These are phyloP conservation scores for Carassius gibelio DNA, from an alignment of 2,113 vertebrate species.

Conservation along the genomic window DNA sequence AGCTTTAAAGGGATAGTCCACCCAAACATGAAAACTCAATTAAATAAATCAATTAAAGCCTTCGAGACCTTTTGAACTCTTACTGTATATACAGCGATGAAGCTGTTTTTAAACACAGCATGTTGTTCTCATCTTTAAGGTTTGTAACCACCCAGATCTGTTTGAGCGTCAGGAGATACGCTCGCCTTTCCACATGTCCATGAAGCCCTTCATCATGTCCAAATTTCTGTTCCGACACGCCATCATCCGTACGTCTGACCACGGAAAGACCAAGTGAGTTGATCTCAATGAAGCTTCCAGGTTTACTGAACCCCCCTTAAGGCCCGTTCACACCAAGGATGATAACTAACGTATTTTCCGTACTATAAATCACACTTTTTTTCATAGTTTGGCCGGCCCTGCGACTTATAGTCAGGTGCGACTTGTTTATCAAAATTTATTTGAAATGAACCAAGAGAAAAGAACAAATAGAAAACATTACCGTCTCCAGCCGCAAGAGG, in stretches of 20 bases:
- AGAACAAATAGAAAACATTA: too few species aligned
- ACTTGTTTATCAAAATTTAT: too few species aligned
- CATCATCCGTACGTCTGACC: constrained; percentile 83
- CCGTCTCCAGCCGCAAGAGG: too few species aligned
- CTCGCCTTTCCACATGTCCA: constrained; percentile 94
- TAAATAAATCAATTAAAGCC: too few species aligned
- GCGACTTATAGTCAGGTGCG: too few species aligned
- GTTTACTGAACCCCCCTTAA: neutral
- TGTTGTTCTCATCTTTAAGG: constrained; percentile 70
- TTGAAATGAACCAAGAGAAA: too few species aligned
- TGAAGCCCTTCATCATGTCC: constrained; percentile 90
- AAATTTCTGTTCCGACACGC: constrained; percentile 92
- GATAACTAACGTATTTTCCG: too few species aligned
- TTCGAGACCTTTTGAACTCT: too few species aligned
- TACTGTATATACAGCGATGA: neutral
- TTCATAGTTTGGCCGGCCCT: too few species aligned
- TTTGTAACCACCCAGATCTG: constrained; percentile 97
- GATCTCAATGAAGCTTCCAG: neutral
- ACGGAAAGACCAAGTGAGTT: constrained; percentile 85
- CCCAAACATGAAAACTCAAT: neutral
- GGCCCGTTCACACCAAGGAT: too few species aligned
- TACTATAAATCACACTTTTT: too few species aligned
- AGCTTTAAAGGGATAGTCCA: neutral
- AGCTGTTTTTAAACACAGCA: neutral
- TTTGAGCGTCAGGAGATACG: constrained; percentile 98